Conservation (phyloP, 2,113 vertebrate species). For the Cepphus grylle region DNA sequence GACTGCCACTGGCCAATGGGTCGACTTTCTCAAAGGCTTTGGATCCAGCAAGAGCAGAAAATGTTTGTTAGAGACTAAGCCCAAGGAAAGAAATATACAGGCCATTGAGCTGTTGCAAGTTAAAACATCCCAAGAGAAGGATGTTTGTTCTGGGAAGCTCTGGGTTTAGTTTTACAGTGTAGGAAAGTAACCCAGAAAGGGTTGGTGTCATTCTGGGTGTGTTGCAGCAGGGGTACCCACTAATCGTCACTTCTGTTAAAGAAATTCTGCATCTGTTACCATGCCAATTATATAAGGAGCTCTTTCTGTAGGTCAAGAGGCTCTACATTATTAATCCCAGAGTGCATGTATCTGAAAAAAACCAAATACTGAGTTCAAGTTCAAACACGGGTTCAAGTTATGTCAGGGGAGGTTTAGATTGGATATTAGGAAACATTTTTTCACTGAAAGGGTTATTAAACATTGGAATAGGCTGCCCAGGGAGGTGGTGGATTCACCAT, state of each 20-base stretch:
- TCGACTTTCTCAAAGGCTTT: neutral
- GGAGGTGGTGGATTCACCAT: too few relatives aligned
- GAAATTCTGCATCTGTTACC: neutral
- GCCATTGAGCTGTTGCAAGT: neutral
- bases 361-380: neutral
- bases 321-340: neutral
- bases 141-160: neutral
- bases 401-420: too few relatives aligned
- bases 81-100: neutral
- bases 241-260: neutral
- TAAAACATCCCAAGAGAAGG: neutral
- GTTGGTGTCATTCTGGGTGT: neutral
- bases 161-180: neutral
- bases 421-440: too few relatives aligned
- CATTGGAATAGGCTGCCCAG: too few relatives aligned
- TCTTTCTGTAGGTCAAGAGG: neutral
- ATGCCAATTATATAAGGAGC: neutral
- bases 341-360: neutral
- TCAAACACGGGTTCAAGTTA: too few relatives aligned
- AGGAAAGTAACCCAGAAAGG: neutral
- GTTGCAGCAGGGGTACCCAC: neutral
- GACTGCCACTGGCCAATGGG: neutral
- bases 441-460: too few relatives aligned
- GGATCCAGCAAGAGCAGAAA: neutral
- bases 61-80: neutral